Base-by-base conservation (phyloP, 2,113 vertebrate genomes). In the Phocoena sinus region DNA sequence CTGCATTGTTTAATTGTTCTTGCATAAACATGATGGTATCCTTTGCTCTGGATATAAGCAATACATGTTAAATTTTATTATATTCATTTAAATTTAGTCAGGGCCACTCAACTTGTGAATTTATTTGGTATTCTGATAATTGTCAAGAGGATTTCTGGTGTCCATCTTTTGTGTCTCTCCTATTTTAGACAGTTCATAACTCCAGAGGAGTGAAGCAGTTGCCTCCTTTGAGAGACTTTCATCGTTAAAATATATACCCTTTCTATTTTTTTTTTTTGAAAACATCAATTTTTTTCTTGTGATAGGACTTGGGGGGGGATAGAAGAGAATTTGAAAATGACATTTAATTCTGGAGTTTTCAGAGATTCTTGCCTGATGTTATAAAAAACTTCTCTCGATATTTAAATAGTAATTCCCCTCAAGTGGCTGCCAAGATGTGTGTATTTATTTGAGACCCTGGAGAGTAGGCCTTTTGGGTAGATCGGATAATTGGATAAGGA, bases 371-470 rank as follows among this genome's bases (percentile, higher is more conserved):
- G 56, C 25, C 77, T 26, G 28, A 2, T 83, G 8, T 68, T 26
- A 68, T 88, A 53, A 74, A 85, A 67, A 56, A 33, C 2, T 38
- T 76, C 18, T 79, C 26, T 94, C 47, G 33, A 21, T 74, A 83
- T 88, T 90, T 86, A 80, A 80, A 21, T 95, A 94, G 36, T 96
- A 71, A 74, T 83, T 93, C 80, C 65, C 36, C 28, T 70, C 67
- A 58, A 33, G 4, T 90, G 92, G 56, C 41, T 92, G 70, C 11
- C 36, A 83, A 76, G 73, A 56, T 85, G 25, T 31, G 2, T 77
- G 1, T 89, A 23, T 71, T 80, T 76, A 33, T 95, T 92, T 79
- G 91, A 70, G 60, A 81, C 14, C 53, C 44, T 36, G 31, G 67
- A 58, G 11, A 79, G 76, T 79, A 68, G 71, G 18, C n/a, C 60